Percentiles rank a stretch among this genome's conserved stretches.
phyloP scores from a whole-genome alignment of 2,113 vertebrate genomes.

The Sebastes fasciatus region DNA sequence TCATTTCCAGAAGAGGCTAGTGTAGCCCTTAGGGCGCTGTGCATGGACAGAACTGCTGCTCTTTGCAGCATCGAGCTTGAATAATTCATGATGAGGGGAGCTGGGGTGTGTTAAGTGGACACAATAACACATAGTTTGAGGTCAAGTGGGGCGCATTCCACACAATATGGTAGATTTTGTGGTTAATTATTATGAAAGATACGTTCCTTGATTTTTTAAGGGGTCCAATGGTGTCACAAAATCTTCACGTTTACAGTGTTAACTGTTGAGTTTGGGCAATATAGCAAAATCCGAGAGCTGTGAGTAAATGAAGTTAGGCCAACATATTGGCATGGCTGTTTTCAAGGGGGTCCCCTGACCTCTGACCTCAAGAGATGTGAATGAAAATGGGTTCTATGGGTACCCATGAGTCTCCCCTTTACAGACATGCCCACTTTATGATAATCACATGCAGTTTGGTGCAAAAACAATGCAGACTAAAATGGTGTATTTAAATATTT shows the following conservation, averaged over 20 bases:
- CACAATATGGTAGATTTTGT: neutral
- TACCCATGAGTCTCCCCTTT: no score
- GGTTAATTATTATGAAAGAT: neutral
- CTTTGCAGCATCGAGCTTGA: constrained; percentile 38
- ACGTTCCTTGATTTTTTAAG: neutral
- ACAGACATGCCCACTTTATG: no score
- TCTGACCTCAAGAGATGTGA: no score
- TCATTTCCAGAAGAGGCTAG: constrained; percentile 14
- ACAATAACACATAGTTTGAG: constrained; percentile 5
- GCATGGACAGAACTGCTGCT: constrained; percentile 22
- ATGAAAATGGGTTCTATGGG: no score
- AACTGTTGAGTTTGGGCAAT: neutral
- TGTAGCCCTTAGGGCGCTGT: constrained; percentile 27
- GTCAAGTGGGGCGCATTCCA: constrained; percentile 9
- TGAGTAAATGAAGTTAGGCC: neutral
- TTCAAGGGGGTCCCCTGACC: no score
- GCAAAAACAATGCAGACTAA: no score
- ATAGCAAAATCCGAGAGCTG: neutral
- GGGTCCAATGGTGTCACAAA: neutral
- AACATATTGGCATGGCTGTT: no score
- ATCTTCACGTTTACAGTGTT: neutral
- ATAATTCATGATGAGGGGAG: constrained; percentile 52
- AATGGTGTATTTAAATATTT: no score
- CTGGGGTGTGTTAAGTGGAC: constrained; percentile 20
- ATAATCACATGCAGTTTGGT: no score